phyloP scores from a whole-genome alignment of 2,888 invertebrate species.

The Hirudinaria manillensis region DNA sequence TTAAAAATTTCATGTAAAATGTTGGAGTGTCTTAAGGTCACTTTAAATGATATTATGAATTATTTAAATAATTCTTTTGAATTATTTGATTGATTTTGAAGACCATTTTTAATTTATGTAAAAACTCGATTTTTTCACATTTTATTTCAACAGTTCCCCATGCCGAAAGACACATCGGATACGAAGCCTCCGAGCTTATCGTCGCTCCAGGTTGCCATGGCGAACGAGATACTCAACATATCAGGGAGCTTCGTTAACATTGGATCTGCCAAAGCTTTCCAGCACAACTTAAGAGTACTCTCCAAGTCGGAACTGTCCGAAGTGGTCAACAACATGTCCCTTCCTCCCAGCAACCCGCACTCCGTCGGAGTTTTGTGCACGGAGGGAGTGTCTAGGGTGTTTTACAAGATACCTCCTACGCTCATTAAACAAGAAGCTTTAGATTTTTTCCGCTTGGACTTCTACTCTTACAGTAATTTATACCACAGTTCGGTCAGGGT shows the following conservation, averaged over 20 bases:
- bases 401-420: slow-evolving; percentile 33
- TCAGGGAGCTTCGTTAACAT: slow-evolving; percentile 33
- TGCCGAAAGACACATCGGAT: not conserved
- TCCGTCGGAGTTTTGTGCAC: slow-evolving; percentile 31
- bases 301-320: slow-evolving; percentile 27
- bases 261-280: slow-evolving; percentile 32
- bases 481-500: slow-evolving; percentile 29
- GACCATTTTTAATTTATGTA: no score
- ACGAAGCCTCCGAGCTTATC: slow-evolving; percentile 26
- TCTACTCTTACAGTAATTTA: slow-evolving; percentile 27
- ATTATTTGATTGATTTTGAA: not conserved
- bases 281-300: slow-evolving; percentile 28
- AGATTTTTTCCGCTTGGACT: slow-evolving; percentile 28
- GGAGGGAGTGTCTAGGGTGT: slow-evolving; percentile 31
- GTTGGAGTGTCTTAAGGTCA: no score
- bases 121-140: no score
- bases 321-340: slow-evolving; percentile 30
- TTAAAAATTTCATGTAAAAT: no score
- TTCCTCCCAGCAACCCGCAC: slow-evolving; percentile 25
- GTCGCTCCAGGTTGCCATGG: slow-evolving; percentile 20
- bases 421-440: slow-evolving; percentile 27
- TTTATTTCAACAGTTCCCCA: not conserved
- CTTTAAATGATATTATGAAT: not conserved
- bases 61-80: not conserved
- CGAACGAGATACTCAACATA: slow-evolving; percentile 31